phyloP scores from a whole-genome alignment of 2,888 invertebrate species.

The Drosophila putrida region DNA sequence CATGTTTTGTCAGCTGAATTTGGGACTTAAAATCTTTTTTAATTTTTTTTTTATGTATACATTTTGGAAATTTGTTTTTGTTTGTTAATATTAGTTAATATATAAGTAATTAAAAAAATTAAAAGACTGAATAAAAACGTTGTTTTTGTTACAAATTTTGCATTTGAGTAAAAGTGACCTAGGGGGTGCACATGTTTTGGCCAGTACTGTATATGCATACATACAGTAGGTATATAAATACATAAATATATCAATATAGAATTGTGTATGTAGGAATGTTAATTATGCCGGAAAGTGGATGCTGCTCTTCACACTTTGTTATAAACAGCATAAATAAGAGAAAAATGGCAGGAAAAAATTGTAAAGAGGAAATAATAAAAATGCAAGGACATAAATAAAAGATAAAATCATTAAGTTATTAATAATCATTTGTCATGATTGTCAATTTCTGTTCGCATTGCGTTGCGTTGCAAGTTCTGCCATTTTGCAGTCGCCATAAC shows the following conservation, averaged over 20 bases:
- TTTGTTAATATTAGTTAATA: no score
- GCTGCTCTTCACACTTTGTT: conserved; percentile 1
- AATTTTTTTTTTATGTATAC: no score
- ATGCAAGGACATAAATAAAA: conserved; percentile 60
- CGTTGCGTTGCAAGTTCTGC: conserved; percentile 1
- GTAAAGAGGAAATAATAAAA: conserved; percentile 36
- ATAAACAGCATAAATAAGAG: conserved; percentile 14
- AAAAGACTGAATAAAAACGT: no score
- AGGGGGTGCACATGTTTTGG: no score
- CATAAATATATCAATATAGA: not conserved
- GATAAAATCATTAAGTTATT: conserved; percentile 77
- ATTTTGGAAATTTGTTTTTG: no score
- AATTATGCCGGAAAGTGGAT: conserved; percentile 43
- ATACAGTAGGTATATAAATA: not conserved
- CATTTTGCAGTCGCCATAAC: conserved; percentile 19
- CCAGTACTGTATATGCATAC: no score
- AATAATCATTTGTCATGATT: conserved; percentile 74
- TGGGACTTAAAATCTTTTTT: no score
- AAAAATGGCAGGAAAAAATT: not conserved
- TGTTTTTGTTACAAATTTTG: no score
- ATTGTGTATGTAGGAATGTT: conserved; percentile 30
- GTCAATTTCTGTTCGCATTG: conserved; percentile 7
- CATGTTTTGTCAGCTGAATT: no score
- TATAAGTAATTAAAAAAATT: no score
- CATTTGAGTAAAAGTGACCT: no score